phyloP scores from a whole-genome alignment of 1,140 invertebrate species.

The Cepaea nemoralis region DNA sequence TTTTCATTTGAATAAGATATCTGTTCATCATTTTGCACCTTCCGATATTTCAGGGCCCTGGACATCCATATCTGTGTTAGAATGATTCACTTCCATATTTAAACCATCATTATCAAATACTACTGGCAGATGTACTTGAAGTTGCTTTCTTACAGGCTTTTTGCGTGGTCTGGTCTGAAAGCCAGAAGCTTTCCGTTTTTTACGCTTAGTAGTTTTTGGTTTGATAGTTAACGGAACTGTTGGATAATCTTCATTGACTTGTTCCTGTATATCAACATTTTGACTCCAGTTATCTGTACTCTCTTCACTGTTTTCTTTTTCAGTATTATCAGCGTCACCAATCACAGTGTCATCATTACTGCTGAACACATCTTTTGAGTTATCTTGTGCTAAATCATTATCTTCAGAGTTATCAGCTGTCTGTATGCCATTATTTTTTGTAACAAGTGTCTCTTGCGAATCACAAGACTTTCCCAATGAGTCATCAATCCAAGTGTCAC shows the following conservation, averaged over 20 bases:
- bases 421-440: not conserved
- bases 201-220: not conserved
- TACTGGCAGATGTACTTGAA: not conserved
- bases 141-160: slow-evolving; percentile 19
- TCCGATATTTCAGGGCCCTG: not conserved
- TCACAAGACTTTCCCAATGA: not conserved
- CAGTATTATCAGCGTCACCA: not conserved
- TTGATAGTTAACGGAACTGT: not conserved
- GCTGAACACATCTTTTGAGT: not conserved
- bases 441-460: not conserved
- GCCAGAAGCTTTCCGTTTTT: slow-evolving; percentile 20
- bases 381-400: not conserved
- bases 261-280: not conserved
- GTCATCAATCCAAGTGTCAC: not conserved
- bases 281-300: not conserved
- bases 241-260: not conserved
- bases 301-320: not conserved
- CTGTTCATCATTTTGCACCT: not conserved
- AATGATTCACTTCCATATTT: not conserved
- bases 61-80: not conserved
- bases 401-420: not conserved
- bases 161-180: slow-evolving; percentile 13
- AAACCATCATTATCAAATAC: not conserved
- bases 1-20: not conserved
- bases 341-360: not conserved